These are phyloP conservation scores for Tetragonula carbonaria DNA, from an alignment of 2,888 invertebrate species.

Conservation along the genomic window DNA sequence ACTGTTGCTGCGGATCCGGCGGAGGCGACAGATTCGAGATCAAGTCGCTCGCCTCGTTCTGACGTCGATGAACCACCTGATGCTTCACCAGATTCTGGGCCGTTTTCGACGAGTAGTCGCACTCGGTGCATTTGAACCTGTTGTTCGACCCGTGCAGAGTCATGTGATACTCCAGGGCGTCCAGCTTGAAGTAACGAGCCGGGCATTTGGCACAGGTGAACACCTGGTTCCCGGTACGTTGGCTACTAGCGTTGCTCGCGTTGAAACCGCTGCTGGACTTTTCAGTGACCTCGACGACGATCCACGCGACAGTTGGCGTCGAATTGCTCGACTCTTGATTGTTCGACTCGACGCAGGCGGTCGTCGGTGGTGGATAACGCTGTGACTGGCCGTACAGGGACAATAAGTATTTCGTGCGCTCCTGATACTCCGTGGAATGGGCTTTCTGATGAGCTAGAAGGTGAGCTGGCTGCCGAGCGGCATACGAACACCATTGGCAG, in stretches of 20 bases:
- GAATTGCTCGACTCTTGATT: conserved; percentile 56
- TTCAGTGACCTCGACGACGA: conserved; percentile 76
- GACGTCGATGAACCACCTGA: conserved; percentile 85
- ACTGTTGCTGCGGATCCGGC: conserved; percentile 88
- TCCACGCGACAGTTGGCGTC: conserved; percentile 75
- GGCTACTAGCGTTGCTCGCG: conserved; percentile 10
- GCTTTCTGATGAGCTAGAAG: conserved; percentile 89
- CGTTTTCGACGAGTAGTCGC: conserved; percentile 89
- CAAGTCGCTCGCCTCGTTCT: conserved; percentile 49
- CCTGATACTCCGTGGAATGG: conserved; percentile 92
- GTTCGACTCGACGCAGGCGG: conserved; percentile 80
- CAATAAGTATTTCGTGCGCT: conserved; percentile 89
- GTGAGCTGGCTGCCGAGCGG: conserved; percentile 89
- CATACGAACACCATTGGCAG: conserved; percentile 92
- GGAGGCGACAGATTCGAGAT: conserved; percentile 79
- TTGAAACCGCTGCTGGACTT: conserved; percentile 35
- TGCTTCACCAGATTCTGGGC: conserved; percentile 89
- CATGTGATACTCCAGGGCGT: conserved; percentile 89
- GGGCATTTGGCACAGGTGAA: conserved; percentile 88
- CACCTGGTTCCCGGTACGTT: conserved; percentile 73
- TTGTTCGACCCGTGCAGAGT: conserved; percentile 88
- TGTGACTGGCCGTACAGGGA: conserved; percentile 88
- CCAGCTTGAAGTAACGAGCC: conserved; percentile 90
- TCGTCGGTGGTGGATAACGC: conserved; percentile 88
- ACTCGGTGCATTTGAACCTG: conserved; percentile 89